Evolutionary conservation across 1,140 invertebrate genomes (phyloP).

Genomic region (Mactra quadrangularis): DNA sequence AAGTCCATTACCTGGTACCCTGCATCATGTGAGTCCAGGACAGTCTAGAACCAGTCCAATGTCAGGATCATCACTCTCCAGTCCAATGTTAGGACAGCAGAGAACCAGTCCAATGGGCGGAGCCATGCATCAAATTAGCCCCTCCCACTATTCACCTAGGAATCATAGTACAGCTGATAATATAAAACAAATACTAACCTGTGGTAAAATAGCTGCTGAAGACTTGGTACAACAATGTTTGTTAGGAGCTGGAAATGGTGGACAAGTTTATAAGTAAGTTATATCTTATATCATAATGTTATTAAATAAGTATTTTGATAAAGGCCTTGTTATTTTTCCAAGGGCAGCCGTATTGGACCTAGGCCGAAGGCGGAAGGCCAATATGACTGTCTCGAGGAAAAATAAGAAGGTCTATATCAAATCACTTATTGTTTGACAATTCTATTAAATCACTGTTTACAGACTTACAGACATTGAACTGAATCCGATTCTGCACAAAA

Average conservation of each 20-base stretch:
- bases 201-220: constrained; percentile 70
- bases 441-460: neutral
- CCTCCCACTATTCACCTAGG: neutral
- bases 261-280: constrained; percentile 58
- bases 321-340: too few species aligned
- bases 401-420: neutral
- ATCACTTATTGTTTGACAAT: neutral
- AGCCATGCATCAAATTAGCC: constrained; percentile 6
- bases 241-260: constrained; percentile 81
- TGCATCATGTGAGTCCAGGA: neutral
- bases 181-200: constrained; percentile 72
- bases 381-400: too few species aligned
- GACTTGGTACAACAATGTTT: constrained; percentile 77
- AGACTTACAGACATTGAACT: too few species aligned
- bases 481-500: too few species aligned
- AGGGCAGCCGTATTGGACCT: too few species aligned
- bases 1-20: neutral
- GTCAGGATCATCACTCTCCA: constrained; percentile 13
- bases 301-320: too few species aligned
- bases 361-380: too few species aligned
- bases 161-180: constrained; percentile 35
- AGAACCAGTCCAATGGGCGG: constrained; percentile 9
- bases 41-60: constrained; percentile 1
- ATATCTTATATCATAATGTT: neutral
- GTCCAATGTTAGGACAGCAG: constrained; percentile 12